Evolutionary conservation across 2,888 invertebrate genomes (phyloP), one percentile per base, ranked within the genome.

Genomic region (Nomada ruficornis): DNA sequence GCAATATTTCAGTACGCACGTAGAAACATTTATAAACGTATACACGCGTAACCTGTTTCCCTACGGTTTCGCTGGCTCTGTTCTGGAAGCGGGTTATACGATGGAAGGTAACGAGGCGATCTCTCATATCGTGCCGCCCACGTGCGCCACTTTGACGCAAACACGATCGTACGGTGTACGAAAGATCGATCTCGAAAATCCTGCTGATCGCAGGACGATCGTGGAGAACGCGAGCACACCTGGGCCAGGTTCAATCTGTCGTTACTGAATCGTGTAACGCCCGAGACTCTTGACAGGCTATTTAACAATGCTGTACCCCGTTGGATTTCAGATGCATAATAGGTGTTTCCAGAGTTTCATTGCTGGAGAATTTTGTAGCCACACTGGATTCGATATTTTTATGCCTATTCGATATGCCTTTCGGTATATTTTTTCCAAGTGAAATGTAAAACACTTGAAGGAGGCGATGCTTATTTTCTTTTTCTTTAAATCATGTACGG

Each of bases 101-200:
- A 52, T 80, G 77, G 67, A 77, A 81, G 77, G 79, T 88, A 87
- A 88, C 87, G 84, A 86, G 86, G 81, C 86, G 85, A 88, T 88
- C 88, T 85, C 75, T 88, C 87, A 85, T 82, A 87, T 86, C 78
- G 76, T 36, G 83, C 80, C 89, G 83, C 88, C 89, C 88, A 89
- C 89, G 78, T 84, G 86, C 71, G 52, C 65, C 78, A 63, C 63
- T 85, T 86, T 86, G 84, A 84, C 84, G 68, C 80, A 82, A 88
- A 89, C 88, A 88, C 80, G 85, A 60, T 67, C 78, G 59, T 54
- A 50, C 69, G 69, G 69, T 50, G 80, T 72, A 76, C 60, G 26
- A 57, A 62, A 79, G 70, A 88, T 85, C 77, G 71, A 42, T 70
- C 69, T 57, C n/a, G 65, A 77, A 77, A 69, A 47, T 15, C 47